These are phyloP conservation scores for Pogonophryne albipinna DNA, from an alignment of 2,797 vertebrate species.

Conservation along the genomic window DNA sequence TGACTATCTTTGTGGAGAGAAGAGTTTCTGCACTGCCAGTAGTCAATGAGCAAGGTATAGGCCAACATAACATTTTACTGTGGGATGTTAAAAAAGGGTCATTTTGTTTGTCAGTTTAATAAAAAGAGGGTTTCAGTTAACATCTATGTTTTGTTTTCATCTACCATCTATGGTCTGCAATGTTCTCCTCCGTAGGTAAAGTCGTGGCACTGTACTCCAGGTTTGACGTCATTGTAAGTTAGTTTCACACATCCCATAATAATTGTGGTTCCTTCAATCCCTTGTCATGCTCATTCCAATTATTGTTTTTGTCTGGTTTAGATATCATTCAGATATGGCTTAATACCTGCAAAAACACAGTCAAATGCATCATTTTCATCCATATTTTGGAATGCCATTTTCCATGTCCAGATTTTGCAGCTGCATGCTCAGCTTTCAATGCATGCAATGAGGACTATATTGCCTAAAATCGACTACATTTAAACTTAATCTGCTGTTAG, in stretches of 20 bases:
- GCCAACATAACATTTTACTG: neutral
- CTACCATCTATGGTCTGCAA: neutral
- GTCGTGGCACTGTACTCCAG: slow-evolving; percentile 96
- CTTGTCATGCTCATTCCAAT: neutral
- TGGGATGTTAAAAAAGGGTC: neutral
- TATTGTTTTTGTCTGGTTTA: neutral
- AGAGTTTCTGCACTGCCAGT: slow-evolving; percentile 95
- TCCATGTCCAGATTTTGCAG: too few species aligned
- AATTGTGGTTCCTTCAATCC: neutral
- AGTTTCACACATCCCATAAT: neutral
- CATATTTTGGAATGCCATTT: too few species aligned
- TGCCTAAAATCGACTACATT: too few species aligned
- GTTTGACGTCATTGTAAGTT: slow-evolving; percentile 97
- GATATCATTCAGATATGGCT: too few species aligned
- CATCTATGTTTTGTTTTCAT: neutral
- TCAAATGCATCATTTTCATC: too few species aligned
- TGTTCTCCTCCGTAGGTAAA: slow-evolving; percentile 82
- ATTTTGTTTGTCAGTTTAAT: neutral
- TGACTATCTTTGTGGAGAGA: slow-evolving; percentile 94
- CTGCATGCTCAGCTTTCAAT: too few species aligned
- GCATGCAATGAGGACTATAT: too few species aligned
- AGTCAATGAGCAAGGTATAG: slow-evolving; percentile 88
- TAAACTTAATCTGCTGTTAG: too few species aligned
- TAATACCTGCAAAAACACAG: too few species aligned
- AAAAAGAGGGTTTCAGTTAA: neutral